phyloP scores from a whole-genome alignment of 2,797 vertebrate genomes.

The Ataeniobius toweri region DNA sequence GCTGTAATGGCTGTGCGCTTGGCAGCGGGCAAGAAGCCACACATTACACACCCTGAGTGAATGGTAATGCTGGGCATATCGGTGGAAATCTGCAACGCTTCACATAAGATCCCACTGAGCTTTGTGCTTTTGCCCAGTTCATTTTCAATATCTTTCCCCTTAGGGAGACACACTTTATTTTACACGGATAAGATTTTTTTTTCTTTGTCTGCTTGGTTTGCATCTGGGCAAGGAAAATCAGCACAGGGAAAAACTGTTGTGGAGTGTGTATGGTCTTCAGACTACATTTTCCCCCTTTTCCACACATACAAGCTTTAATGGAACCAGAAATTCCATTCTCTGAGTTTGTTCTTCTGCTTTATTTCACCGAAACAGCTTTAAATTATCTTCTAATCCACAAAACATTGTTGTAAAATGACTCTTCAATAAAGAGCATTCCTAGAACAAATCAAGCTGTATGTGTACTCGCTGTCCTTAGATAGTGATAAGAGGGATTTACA shows the following conservation, averaged over 20 bases:
- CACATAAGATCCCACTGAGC: conserved; percentile 62
- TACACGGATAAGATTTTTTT: conserved; percentile 66
- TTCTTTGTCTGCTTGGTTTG: conserved; percentile 58
- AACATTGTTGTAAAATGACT: background rate
- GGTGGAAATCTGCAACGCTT: conserved; percentile 73
- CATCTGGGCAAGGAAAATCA: conserved; percentile 51
- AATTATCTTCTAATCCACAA: background rate
- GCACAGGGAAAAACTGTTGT: conserved; percentile 31
- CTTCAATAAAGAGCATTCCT: background rate
- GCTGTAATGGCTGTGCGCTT: conserved; percentile 47
- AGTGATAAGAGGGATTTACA: background rate
- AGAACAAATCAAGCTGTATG: too few relatives aligned
- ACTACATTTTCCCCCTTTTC: conserved; percentile 16
- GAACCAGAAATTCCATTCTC: conserved; percentile 5
- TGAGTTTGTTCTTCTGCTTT: background rate
- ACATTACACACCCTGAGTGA: conserved; percentile 65
- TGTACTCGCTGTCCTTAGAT: background rate
- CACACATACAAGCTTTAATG: conserved; percentile 18
- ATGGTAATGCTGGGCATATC: conserved; percentile 75
- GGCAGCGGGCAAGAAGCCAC: conserved; percentile 53
- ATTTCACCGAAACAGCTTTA: background rate
- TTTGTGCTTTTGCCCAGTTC: conserved; percentile 63
- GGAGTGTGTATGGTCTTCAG: conserved; percentile 43
- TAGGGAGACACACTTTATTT: conserved; percentile 72
- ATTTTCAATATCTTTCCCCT: conserved; percentile 72